Evolutionary conservation across 2,888 invertebrate species (phyloP), one percentile per base, ranked within the genome.

Genomic region (Spodoptera exigua): DNA sequence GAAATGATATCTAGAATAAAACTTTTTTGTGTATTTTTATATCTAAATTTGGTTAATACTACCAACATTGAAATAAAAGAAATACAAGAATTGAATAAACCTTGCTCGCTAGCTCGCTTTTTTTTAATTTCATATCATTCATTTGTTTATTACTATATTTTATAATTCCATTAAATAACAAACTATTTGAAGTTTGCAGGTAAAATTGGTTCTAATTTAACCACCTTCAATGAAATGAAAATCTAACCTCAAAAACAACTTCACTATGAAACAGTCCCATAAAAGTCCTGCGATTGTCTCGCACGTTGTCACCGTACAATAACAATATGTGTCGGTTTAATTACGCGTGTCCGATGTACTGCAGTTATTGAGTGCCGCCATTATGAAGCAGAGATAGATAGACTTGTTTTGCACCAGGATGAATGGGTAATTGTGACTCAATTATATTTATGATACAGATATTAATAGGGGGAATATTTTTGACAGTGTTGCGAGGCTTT

Each of bases 291-390:
- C 0, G 9, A 11, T n/a, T 7, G 0, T 4, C n/a, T 10, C n/a
- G 17, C 12, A 1, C 57, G 16, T 83, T 45, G 88, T 61, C 79
- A 80, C 86, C 76, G 76, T 63, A 80, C 59, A 27, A 43, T 57
- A 69, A 86, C 88, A 87, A 86, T 88, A 85, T 79, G 79, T 75
- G 73, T 61, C 77, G 74, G 70, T 86, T 85, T 89, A 91, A 91
- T 91, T 89, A 91, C 77, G 81, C 85, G 84, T 91, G 88, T 89
- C 90, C 86, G 90, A 90, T 88, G 88, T 88, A 89, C 87, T 87
- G 76, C 67, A 80, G 77, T 87, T 86, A 88, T 88, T 86, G 84
- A 89, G 81, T 85, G 86, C 84, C 86, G 78, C 82, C 77, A 86
- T 89, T 87, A 76, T 85, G 85, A 82, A 73, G 74, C 76, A 77